Evolutionary conservation across 53 echinoderm and acorn worm genomes (phyloP).

Genomic region (Echinometra lucunter): DNA sequence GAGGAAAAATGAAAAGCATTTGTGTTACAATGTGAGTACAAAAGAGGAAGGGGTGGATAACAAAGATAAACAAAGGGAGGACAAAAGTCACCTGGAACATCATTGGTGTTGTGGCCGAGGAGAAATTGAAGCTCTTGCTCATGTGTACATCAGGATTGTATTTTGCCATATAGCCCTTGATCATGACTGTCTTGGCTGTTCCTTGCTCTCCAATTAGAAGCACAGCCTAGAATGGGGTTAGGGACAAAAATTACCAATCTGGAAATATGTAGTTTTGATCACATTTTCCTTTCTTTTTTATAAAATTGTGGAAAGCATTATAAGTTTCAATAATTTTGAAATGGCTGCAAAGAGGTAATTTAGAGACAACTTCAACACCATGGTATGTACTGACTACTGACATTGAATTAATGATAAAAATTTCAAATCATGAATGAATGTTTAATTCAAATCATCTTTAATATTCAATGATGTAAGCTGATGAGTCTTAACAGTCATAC

Average conservation of each 20-base stretch:
- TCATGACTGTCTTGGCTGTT: slow-evolving; percentile 99
- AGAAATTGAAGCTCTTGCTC: slow-evolving; percentile 99
- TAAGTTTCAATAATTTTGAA: too few relatives aligned
- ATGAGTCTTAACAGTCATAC: too few relatives aligned
- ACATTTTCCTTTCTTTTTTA: too few relatives aligned
- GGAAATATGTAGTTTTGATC: not conserved
- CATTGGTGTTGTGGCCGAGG: slow-evolving; percentile 94
- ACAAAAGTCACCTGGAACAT: slow-evolving; percentile 88
- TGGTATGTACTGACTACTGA: too few relatives aligned
- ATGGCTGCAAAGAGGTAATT: too few relatives aligned
- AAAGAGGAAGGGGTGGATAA: not conserved
- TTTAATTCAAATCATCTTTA: too few relatives aligned
- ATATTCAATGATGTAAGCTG: too few relatives aligned
- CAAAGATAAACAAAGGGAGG: not conserved
- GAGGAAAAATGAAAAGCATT: too few relatives aligned
- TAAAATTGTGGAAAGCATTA: too few relatives aligned
- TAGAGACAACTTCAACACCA: too few relatives aligned
- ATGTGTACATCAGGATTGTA: slow-evolving; percentile 95
- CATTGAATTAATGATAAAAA: too few relatives aligned
- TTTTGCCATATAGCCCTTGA: slow-evolving; percentile 96
- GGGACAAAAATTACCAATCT: not conserved
- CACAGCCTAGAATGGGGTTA: slow-evolving; percentile 78
- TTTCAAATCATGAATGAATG: too few relatives aligned
- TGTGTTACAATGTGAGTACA: not conserved
- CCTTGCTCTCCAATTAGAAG: slow-evolving; percentile 99